A percentile compares a stretch with the other conserved stretches of the same genome.
phyloP scores from a whole-genome alignment of 2,113 vertebrate genomes.

The sheep (Ovis aries) region ARS-UI_Ramb_v3.0 NC_056055.1:1295001-1295500 shows the following conservation, averaged over 20 bases:
- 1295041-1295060: background rate
- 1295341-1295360: background rate
- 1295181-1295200: background rate
- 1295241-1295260: slow-evolving; percentile 24
- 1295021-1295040: background rate
- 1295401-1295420: background rate
- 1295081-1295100: background rate
- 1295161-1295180: background rate
- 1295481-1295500: background rate
- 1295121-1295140: background rate
- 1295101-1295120: background rate
- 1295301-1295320: background rate
- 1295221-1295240: background rate
- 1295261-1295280: background rate
- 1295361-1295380: background rate
- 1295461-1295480: background rate
- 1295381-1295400: background rate
- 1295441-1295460: background rate
- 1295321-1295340: background rate
- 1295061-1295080: background rate
- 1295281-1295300: background rate
- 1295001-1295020: background rate
- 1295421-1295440: background rate
- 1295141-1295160: background rate
- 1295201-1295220: background rate